Evolutionary conservation across 64 coral and sea anemone genomes (phyloP).

Genomic region (Dendrophyllia cribrosa): DNA sequence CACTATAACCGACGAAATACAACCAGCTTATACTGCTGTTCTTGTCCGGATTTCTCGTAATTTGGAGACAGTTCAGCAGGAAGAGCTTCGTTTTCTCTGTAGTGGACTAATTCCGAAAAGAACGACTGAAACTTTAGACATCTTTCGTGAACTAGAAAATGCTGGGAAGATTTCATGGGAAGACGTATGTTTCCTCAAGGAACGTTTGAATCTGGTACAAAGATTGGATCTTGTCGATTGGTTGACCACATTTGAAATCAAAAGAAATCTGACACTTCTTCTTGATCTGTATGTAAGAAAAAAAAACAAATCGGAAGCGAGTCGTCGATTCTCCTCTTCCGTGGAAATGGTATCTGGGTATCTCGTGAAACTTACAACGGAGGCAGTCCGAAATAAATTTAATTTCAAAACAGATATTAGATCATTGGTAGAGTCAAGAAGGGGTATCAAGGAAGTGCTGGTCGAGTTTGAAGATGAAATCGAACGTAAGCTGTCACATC

Average conservation of each 20-base stretch:
- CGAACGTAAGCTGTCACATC: neutral
- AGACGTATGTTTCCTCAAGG: neutral
- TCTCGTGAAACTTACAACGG: neutral
- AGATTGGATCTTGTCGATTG: neutral
- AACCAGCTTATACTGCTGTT: neutral
- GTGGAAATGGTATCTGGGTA: no score
- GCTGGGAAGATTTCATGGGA: conserved; percentile 1
- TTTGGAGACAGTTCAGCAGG: neutral
- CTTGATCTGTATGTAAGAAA: neutral
- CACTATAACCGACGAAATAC: neutral
- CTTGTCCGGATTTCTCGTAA: neutral
- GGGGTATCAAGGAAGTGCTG: neutral
- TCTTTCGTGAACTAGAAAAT: neutral
- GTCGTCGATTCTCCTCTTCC: neutral
- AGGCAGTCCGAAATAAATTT: neutral
- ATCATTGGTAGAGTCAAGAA: neutral
- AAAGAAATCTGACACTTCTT: neutral
- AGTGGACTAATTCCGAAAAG: neutral
- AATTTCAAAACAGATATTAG: neutral
- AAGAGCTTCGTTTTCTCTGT: neutral
- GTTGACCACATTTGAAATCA: neutral
- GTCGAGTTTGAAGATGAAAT: neutral
- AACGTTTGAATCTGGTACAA: neutral
- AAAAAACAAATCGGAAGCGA: neutral
- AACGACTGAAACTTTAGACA: neutral